Base-by-base conservation (phyloP, 2,113 vertebrate genomes). In the Protomyctophum bolini region DNA sequence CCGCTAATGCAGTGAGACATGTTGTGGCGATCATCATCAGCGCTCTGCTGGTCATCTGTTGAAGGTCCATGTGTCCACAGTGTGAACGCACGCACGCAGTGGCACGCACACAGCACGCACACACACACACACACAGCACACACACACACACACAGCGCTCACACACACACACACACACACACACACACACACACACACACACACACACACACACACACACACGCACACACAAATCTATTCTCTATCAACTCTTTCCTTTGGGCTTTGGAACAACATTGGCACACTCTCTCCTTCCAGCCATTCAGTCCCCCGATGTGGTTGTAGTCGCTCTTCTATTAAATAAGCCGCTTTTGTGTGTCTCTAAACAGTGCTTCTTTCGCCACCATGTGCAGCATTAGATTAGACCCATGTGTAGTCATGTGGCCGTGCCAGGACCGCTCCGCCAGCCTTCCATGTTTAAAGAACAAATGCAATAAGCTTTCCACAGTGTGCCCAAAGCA, bases 291-390 rank as follows among this genome's bases (percentile, higher is more conserved):
- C 41, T 11, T 68, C 83, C 33, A 41, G 1, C 21, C 76, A 68
- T 86, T 88, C 84, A 88, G 76, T 21, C 66, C 70, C 70, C 66
- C 55, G 8, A 60, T 58, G 66, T 56, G 54, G 54, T 79, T 88
- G 85, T 82, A 86, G 87, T 85, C 69, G 84, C 85, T 86, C 81
- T 80, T 76, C 76, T 82, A 72, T 82, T 70, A 0, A 62, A 29
- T 64, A 46, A 82, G 68, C 70, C 75, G 33, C 79, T 77, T 61
- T 72, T 75, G 3, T 15, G 65, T 60, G 66, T 61, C 80, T 66
- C 72, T 65, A 77, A 86, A 79, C 77, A 81, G 73, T 57, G 78
- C 81, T 75, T 80, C 66, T 83, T 75, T 80, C 66, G 61, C 85
- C 84, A 81, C 73, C 21, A 73, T 72, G 71, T 72, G 58, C 81